A percentile compares a stretch with the other conserved stretches of the same genome.
These are phyloP conservation scores for Aphaenogaster ashmeadi DNA, from an alignment of 1,140 invertebrate species.

Conservation along the genomic window DNA sequence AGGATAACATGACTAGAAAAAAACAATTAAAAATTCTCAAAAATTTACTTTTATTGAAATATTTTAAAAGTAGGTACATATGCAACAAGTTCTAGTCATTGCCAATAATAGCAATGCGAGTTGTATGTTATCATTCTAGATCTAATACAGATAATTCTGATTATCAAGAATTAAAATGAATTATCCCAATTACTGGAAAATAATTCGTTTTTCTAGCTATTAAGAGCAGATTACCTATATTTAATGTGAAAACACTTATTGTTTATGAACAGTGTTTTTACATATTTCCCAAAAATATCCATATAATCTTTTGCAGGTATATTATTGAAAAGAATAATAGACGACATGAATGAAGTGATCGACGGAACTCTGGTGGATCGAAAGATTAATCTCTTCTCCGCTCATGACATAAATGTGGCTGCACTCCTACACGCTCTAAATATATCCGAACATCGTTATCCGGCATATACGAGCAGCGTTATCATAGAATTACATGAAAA, in stretches of 20 bases:
- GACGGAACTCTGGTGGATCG: neutral
- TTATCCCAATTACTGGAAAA: neutral
- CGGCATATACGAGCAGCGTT: conserved; percentile 6
- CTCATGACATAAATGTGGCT: conserved; percentile 18
- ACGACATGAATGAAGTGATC: conserved; percentile 32
- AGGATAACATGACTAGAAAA: neutral
- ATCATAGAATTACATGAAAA: conserved; percentile 42
- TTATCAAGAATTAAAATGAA: neutral
- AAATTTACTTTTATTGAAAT: neutral
- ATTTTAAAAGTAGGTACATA: neutral
- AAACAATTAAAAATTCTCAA: neutral
- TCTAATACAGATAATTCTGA: neutral
- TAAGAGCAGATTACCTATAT: neutral
- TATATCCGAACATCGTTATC: neutral
- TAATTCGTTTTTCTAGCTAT: neutral
- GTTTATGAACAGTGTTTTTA: neutral
- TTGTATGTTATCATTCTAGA: neutral
- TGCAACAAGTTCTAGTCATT: too few species aligned
- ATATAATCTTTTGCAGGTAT: conserved; percentile 18
- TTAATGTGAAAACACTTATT: too few species aligned
- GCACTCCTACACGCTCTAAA: conserved; percentile 10
- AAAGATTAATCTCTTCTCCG: conserved; percentile 47
- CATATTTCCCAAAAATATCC: neutral
- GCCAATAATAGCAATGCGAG: neutral
- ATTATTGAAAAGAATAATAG: conserved; percentile 30